These are phyloP conservation scores for Dendrolimus kikuchii DNA, from an alignment of 1,140 invertebrate genomes.

Conservation along the genomic window DNA sequence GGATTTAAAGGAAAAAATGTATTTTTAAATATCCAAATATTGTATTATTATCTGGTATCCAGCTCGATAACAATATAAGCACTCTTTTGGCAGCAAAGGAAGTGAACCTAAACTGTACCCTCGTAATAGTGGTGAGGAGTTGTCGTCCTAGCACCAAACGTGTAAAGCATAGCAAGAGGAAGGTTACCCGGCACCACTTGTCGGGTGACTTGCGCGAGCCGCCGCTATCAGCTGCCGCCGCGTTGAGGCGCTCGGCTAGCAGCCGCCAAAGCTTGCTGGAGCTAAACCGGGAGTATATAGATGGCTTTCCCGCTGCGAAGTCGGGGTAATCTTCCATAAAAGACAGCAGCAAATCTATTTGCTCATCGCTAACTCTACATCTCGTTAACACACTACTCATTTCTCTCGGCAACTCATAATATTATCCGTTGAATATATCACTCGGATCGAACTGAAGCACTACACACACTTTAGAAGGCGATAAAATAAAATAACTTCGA, in stretches of 20 bases:
- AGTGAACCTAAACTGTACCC: too few relatives aligned
- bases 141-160: background rate
- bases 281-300: constrained; percentile 56
- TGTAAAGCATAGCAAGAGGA: constrained; percentile 1
- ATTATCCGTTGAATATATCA: background rate
- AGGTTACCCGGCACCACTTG: constrained; percentile 55
- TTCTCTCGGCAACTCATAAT: constrained; percentile 12
- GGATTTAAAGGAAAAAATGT: too few relatives aligned
- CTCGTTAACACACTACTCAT: constrained; percentile 49
- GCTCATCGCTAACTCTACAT: constrained; percentile 55
- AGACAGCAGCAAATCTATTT: constrained; percentile 50
- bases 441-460: too few relatives aligned
- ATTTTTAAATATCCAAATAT: too few relatives aligned
- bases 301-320: constrained; percentile 59
- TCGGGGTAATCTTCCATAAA: constrained; percentile 67
- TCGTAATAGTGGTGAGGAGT: too few relatives aligned
- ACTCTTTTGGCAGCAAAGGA: too few relatives aligned
- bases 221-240: constrained; percentile 40
- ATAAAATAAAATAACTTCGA: too few relatives aligned
- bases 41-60: too few relatives aligned
- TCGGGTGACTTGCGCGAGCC: constrained; percentile 55
- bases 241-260: constrained; percentile 55
- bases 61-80: too few relatives aligned
- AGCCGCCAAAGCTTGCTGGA: constrained; percentile 59
- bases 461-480: too few relatives aligned